Evolutionary conservation across 2,888 invertebrate species (phyloP), one percentile per base, ranked within the genome.

Genomic region (Epinotia bilunana): DNA sequence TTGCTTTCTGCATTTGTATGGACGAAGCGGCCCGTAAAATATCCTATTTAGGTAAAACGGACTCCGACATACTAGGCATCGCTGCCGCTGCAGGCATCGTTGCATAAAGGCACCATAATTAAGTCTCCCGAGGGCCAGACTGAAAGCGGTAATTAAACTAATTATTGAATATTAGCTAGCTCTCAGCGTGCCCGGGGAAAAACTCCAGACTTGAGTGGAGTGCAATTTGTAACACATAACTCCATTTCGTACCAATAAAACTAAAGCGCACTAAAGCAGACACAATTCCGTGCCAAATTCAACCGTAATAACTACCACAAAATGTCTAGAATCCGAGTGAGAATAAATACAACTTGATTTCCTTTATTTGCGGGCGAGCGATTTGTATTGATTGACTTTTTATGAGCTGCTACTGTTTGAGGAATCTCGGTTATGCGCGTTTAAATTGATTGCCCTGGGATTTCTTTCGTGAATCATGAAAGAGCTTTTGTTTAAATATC

Each of bases 131-230:
- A 83, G 82, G 83, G 83, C 84, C 80, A 80, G 84, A 80, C 87
- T 91, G 88, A 91, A 91, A 90, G 90, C 90, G 80, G 85, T 88
- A 92, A 93, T 93, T 92, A 92, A 91, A 91, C 88, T 90, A 91
- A 92, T 93, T 91, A 91, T 90, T 90, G 86, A 90, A 89, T 91
- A 92, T 91, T 91, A 92, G 83, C 84, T 81, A 83, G 85, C 89
- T 90, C 89, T 89, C 88, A 83, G 83, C 82, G 81, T 82, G 82
- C 78, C 84, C 81, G 81, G 85, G 88, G 88, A 90, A 91, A 90
- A 92, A 88, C 83, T 85, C 80, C 83, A 85, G 86, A 85, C 83
- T 83, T 82, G 77, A 84, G 81, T 84, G 78, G 81, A 83, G 81
- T 83, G 87, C 87, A 86, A 87, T 89, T 87, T 87, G 84, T 86